Evolutionary conservation across 2,113 vertebrate genomes (phyloP).

Genomic region (Parus major): DNA sequence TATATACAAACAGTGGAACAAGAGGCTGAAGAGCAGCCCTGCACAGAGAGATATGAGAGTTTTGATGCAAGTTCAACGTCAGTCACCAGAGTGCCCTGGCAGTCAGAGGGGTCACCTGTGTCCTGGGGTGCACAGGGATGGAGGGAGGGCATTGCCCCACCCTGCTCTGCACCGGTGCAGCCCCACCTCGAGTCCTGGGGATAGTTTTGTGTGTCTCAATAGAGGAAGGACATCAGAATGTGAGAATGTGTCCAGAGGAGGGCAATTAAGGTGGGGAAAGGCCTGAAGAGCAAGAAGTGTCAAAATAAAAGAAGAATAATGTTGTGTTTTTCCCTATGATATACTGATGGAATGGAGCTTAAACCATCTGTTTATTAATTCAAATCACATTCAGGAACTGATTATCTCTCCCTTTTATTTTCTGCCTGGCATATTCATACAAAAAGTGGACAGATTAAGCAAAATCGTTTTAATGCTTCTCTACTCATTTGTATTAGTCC

Average conservation of each 20-base stretch:
- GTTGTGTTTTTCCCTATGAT: background rate
- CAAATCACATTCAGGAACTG: background rate
- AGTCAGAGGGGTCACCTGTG: background rate
- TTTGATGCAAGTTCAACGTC: background rate
- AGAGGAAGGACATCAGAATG: background rate
- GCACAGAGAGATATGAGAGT: background rate
- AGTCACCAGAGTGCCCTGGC: background rate
- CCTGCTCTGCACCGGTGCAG: background rate
- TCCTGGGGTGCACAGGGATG: background rate
- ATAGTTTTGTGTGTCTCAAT: background rate
- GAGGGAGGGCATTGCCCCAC: background rate
- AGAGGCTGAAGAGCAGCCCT: background rate
- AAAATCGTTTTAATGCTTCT: background rate
- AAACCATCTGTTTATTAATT: background rate
- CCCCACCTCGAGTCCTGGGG: background rate
- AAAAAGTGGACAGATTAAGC: background rate
- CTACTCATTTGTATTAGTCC: background rate
- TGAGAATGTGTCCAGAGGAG: background rate
- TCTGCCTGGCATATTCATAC: background rate
- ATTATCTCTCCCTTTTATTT: background rate
- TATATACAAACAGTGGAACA: background rate
- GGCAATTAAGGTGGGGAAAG: background rate
- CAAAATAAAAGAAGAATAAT: background rate
- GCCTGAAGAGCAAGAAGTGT: background rate
- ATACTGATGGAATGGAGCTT: background rate